Percentiles rank a stretch among this genome's conserved stretches.
Evolutionary conservation across 2,797 vertebrate genomes (phyloP).

Genomic region (Dryobates pubescens): DNA sequence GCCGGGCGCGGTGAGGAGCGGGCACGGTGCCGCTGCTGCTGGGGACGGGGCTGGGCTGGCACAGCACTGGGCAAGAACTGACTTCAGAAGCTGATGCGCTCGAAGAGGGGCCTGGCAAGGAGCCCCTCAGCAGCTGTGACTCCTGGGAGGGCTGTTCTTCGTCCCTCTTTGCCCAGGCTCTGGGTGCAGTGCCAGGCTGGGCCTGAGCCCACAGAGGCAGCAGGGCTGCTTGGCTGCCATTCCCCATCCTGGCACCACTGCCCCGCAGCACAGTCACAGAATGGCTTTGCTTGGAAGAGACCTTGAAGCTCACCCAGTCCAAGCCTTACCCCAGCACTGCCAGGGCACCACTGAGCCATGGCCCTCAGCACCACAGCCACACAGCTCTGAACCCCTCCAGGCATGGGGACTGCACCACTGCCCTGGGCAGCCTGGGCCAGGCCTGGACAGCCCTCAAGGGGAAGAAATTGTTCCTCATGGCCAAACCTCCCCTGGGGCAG

Average conservation of each 20-base stretch:
- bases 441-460: too few species aligned
- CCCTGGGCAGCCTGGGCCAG: too few species aligned
- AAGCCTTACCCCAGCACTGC: too few species aligned
- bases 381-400: too few species aligned
- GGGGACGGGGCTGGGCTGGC: background rate
- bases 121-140: background rate
- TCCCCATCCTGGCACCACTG: accelerated
- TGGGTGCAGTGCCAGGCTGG: background rate
- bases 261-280: too few species aligned
- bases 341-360: too few species aligned
- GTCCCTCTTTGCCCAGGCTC: accelerated
- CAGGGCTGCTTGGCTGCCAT: background rate
- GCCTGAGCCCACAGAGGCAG: accelerated
- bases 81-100: background rate
- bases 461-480: too few species aligned
- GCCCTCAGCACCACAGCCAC: too few species aligned
- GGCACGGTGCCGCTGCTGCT: background rate
- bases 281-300: too few species aligned
- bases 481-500: too few species aligned
- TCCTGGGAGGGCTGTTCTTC: background rate
- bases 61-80: accelerated
- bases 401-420: too few species aligned
- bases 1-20: conserved; percentile 76
- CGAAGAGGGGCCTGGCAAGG: background rate
- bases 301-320: too few species aligned